Percentiles rank a stretch among this genome's conserved stretches.
Evolutionary conservation across 2,888 invertebrate species (phyloP).

Genomic region (Lycia hirtaria): DNA sequence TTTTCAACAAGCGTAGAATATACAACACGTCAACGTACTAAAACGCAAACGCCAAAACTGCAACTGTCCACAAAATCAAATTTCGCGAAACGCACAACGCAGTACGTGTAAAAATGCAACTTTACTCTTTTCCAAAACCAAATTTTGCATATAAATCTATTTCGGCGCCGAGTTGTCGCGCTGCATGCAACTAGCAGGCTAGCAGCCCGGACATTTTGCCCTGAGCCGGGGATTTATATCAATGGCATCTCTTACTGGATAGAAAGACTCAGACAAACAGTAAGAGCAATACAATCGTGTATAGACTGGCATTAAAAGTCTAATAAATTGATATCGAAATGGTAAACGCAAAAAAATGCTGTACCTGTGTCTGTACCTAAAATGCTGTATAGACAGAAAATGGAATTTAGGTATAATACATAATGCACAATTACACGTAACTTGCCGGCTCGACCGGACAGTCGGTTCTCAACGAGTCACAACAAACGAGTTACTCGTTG

Average conservation of each 20-base stretch:
- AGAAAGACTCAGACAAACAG: constrained; percentile 33
- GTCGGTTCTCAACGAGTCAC: too few relatives aligned
- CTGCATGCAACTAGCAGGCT: constrained; percentile 50
- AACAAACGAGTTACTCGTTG: too few relatives aligned
- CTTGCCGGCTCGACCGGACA: too few relatives aligned
- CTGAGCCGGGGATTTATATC: constrained; percentile 56
- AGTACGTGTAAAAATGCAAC: constrained; percentile 44
- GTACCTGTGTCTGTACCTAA: too few relatives aligned
- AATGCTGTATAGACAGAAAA: too few relatives aligned
- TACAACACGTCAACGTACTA: background rate
- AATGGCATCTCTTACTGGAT: constrained; percentile 46
- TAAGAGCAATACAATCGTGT: constrained; percentile 28
- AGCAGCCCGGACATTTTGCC: constrained; percentile 52
- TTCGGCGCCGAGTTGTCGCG: constrained; percentile 63
- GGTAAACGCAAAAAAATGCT: too few relatives aligned
- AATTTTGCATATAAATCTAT: constrained; percentile 61
- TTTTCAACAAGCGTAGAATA: background rate
- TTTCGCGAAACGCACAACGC: constrained; percentile 43
- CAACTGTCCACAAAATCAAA: constrained; percentile 50
- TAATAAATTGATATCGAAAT: too few relatives aligned
- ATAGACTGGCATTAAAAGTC: background rate
- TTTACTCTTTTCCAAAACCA: constrained; percentile 50
- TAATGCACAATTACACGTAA: too few relatives aligned
- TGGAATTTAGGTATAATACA: too few relatives aligned
- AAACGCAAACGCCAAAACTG: constrained; percentile 35